Evolutionary conservation across 2,797 vertebrate species (phyloP).

Genomic region (Lacerta bilineata): DNA sequence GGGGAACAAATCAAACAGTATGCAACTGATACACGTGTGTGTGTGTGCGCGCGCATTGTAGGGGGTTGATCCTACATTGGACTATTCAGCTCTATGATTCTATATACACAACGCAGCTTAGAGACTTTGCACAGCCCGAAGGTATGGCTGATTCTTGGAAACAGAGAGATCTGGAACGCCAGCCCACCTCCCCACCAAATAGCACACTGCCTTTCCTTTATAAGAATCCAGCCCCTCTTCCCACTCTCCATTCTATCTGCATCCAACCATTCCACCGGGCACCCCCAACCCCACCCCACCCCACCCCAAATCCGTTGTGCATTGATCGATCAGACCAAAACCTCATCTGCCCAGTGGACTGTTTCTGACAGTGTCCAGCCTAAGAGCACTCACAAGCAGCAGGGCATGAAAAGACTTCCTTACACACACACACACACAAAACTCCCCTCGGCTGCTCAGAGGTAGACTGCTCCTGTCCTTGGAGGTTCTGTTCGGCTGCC

Average conservation of each 20-base stretch:
- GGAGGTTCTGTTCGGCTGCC: neutral
- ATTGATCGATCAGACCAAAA: neutral
- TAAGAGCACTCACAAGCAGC: neutral
- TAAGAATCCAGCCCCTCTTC: neutral
- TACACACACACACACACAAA: neutral
- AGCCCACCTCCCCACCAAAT: neutral
- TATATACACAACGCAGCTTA: neutral
- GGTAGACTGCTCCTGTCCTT: neutral
- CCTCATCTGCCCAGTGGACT: neutral
- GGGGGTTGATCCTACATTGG: neutral
- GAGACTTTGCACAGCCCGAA: slow-evolving; percentile 6
- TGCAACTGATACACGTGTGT: slow-evolving; percentile 38
- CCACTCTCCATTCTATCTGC: neutral
- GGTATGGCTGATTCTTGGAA: neutral
- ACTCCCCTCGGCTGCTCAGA: neutral
- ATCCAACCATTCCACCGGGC: neutral
- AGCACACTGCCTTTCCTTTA: neutral
- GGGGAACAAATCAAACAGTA: slow-evolving; percentile 13
- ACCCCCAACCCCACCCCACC: neutral
- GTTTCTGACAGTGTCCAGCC: neutral
- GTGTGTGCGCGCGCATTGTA: neutral
- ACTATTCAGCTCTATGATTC: too few relatives aligned
- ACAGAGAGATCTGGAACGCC: too few relatives aligned
- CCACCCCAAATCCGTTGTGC: neutral
- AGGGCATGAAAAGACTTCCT: neutral